A percentile compares a stretch with the other conserved stretches of the same genome.
Evolutionary conservation across 2,888 invertebrate species (phyloP).

Genomic region (Cosmopolites sordidus): DNA sequence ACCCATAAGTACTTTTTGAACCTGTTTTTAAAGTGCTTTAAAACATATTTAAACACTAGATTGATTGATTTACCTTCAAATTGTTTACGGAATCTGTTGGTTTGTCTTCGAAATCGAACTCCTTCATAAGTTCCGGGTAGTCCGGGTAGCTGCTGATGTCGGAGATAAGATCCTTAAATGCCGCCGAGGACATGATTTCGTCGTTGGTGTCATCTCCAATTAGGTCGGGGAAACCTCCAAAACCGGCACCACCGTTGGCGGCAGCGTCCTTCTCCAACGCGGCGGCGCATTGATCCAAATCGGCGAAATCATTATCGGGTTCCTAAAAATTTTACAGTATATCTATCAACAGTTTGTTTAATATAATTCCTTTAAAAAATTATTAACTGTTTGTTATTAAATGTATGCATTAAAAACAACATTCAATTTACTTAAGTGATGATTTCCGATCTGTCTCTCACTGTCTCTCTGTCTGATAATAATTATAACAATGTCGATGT

Average conservation of each 20-base stretch:
- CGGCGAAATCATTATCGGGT: constrained; percentile 79
- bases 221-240: constrained; percentile 74
- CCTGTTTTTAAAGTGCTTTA: too few species aligned
- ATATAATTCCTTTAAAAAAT: too few species aligned
- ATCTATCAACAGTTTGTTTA: too few species aligned
- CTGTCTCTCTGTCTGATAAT: too few species aligned
- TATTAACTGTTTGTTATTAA: too few species aligned
- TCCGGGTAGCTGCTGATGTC: constrained; percentile 71
- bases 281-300: constrained; percentile 77
- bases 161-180: constrained; percentile 81
- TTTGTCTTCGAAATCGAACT: constrained; percentile 69
- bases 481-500: too few species aligned
- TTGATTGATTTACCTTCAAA: constrained; percentile 15
- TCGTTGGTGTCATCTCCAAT: constrained; percentile 80
- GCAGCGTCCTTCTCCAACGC: constrained; percentile 81
- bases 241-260: constrained; percentile 64
- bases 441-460: too few species aligned
- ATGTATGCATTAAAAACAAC: too few species aligned
- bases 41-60: too few species aligned
- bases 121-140: constrained; percentile 72
- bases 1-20: too few species aligned
- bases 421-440: too few species aligned
- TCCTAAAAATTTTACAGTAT: constrained; percentile 49
- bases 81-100: constrained; percentile 28
- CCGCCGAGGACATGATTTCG: constrained; percentile 69